These are phyloP conservation scores for Calyptommatus sinebrachiatus DNA, from an alignment of 2,113 vertebrate species.

Conservation along the genomic window DNA sequence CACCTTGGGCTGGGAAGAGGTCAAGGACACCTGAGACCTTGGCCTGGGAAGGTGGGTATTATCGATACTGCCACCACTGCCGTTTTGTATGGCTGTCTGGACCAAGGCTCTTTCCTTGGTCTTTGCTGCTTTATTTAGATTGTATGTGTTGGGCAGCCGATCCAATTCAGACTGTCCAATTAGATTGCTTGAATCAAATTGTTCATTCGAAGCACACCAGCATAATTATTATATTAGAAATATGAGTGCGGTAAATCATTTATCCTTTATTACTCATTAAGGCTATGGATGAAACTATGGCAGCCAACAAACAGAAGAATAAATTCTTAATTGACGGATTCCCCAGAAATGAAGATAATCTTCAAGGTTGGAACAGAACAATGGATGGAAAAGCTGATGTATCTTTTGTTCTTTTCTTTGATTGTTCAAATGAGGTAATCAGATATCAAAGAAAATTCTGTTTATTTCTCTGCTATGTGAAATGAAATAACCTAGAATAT, in stretches of 20 bases:
- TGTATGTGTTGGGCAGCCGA: too few species aligned
- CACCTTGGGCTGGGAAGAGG: too few species aligned
- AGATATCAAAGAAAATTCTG: constrained; percentile 31
- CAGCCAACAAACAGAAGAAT: constrained; percentile 79
- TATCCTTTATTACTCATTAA: constrained; percentile 60
- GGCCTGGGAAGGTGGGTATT: too few species aligned
- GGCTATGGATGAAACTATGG: constrained; percentile 85
- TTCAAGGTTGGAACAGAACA: constrained; percentile 88
- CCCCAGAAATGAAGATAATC: constrained; percentile 95
- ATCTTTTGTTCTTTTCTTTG: constrained; percentile 96
- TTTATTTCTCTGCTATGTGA: constrained; percentile 30
- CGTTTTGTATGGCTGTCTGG: too few species aligned
- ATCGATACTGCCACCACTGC: too few species aligned
- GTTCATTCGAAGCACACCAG: too few species aligned
- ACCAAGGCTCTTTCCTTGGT: too few species aligned
- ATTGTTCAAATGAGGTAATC: constrained; percentile 90
- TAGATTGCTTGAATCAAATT: too few species aligned
- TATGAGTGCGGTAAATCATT: constrained; percentile 26
- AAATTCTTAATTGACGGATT: constrained; percentile 97
- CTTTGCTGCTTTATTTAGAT: too few species aligned
- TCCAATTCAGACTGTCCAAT: too few species aligned
- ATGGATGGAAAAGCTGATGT: constrained; percentile 93
- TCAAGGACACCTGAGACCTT: too few species aligned
- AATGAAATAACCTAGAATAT: constrained; percentile 2
- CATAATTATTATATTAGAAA: too few species aligned